These are phyloP conservation scores for Nephrotoma guestfalica DNA, from an alignment of 2,888 invertebrate species.

Conservation along the genomic window DNA sequence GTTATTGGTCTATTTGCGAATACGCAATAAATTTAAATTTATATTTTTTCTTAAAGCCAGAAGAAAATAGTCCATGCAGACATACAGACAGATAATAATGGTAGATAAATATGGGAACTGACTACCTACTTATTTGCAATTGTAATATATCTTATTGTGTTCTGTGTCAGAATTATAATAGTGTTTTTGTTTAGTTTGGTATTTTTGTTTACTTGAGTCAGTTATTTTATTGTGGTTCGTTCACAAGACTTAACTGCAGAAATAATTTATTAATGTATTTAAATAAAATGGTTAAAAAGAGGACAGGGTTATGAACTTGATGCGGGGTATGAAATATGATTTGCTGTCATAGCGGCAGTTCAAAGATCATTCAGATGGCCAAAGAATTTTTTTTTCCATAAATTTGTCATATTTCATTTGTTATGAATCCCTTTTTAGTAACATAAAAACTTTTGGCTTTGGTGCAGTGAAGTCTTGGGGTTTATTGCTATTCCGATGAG, in stretches of 20 bases:
- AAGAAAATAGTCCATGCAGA: not conserved
- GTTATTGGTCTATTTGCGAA: not conserved
- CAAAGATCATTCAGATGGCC: no score
- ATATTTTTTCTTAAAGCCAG: not conserved
- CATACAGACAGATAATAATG: not conserved
- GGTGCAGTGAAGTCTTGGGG: no score
- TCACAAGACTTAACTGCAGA: not conserved
- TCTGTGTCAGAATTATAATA: not conserved
- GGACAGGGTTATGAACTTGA: not conserved
- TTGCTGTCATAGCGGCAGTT: not conserved
- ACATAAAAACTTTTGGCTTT: no score
- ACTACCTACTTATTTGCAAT: not conserved
- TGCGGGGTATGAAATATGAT: not conserved
- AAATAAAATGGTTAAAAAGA: not conserved
- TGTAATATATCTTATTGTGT: not conserved
- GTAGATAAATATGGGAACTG: not conserved
- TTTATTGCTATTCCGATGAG: no score
- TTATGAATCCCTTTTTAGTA: no score
- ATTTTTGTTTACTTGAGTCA: not conserved
- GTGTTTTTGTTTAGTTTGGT: not conserved
- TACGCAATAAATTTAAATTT: not conserved
- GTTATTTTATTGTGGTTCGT: not conserved
- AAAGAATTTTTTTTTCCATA: no score
- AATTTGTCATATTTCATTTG: no score
- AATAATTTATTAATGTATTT: not conserved